A percentile compares a stretch with the other conserved stretches of the same genome.
Conservation (phyloP, 53 echinoderm and acorn worm genomes). For the Patiria pectinifera region DNA sequence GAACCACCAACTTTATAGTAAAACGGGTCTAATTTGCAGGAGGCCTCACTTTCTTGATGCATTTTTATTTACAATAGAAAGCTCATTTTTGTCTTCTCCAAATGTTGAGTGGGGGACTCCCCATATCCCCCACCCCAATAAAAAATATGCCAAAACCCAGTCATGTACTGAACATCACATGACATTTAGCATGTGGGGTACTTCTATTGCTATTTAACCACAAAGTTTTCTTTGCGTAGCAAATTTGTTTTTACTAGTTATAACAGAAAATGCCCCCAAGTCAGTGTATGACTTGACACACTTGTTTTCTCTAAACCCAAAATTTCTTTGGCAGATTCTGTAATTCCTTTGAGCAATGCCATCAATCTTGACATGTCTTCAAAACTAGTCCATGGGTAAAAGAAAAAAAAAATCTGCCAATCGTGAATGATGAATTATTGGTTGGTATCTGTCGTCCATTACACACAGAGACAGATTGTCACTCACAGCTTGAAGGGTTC, state of each 20-base stretch:
- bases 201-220: no score
- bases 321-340: neutral
- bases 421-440: neutral
- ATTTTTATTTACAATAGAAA: no score
- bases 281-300: neutral
- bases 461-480: neutral
- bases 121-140: no score
- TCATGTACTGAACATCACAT: no score
- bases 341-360: neutral
- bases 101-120: no score
- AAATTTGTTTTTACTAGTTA: neutral
- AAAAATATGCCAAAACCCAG: no score
- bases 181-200: no score
- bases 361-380: neutral
- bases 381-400: neutral
- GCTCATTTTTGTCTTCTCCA: no score
- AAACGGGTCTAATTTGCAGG: no score
- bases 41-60: no score
- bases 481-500: neutral
- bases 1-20: no score
- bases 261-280: neutral
- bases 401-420: neutral
- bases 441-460: neutral
- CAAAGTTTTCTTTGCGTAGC: no score
- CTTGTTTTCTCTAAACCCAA: neutral